Evolutionary conservation across 1,140 invertebrate genomes (phyloP), one percentile per base, ranked within the genome.

Genomic region (Microplitis demolitor): DNA sequence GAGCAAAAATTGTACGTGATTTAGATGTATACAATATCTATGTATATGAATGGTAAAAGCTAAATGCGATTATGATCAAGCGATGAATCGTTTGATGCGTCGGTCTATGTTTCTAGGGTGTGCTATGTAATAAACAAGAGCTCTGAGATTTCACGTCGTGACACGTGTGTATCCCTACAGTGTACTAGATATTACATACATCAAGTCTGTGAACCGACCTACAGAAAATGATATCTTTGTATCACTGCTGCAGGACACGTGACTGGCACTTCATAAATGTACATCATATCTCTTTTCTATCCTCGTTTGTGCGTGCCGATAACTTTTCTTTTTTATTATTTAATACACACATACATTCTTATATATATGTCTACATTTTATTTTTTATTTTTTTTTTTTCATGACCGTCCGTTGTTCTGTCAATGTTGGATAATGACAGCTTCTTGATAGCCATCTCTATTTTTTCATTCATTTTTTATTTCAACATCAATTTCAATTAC

Each of bases 21-120:
- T 83, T 79, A 75, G 66, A 51, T 51, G 39, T 66, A 66, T 16
- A 53, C 33, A 66, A 66, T n/a, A 37, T 77, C 71, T 56, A 37
- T 45, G 9, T 33, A 5, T 31, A 69, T 71, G 78, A 58, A 80
- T 78, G 77, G 72, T 78, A 82, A 77, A 84, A 82, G 80, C 80
- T 77, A 85, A 85, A 85, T 78, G 81, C 77, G 84, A 85, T 85
- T 85, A 84, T 70, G 80, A 85, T 85, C 81, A 64, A 45, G 53
- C 63, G 35, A 64, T 66, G 62, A 66, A 53, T 78, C 77, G 78
- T 80, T 78, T 82, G 79, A 75, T 77, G 69, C 45, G 60, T 54
- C 33, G 39, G 45, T n/a, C 33, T 53, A 34, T 58, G 63, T 39
- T 66, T 37, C 64, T 70, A 14, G 75, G 75, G 80, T 76, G 75